Evolutionary conservation across 2,888 invertebrate genomes (phyloP).

Genomic region (Clivina fossor): DNA sequence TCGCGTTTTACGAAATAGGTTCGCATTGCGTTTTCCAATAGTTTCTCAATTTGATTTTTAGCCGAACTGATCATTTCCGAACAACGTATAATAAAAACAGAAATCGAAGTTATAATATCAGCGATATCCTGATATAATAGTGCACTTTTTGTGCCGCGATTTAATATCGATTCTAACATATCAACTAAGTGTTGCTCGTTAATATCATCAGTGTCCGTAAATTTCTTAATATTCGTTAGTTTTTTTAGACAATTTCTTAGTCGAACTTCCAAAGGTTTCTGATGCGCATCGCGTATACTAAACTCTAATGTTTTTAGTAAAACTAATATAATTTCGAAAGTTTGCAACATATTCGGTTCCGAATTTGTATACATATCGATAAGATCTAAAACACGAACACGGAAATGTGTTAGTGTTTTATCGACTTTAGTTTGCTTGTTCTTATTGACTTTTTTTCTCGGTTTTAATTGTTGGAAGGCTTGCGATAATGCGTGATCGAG

Average conservation of each 20-base stretch:
- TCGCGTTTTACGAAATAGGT: slow-evolving; percentile 66
- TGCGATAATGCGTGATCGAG: slow-evolving; percentile 69
- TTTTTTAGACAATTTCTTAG: slow-evolving; percentile 64
- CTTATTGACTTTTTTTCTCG: slow-evolving; percentile 51
- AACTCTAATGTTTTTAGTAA: slow-evolving; percentile 69
- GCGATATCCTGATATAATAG: slow-evolving; percentile 68
- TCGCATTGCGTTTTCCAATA: too few species aligned
- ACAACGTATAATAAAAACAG: slow-evolving; percentile 65
- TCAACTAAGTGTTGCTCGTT: slow-evolving; percentile 58
- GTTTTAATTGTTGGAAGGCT: slow-evolving; percentile 68
- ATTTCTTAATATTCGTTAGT: slow-evolving; percentile 63
- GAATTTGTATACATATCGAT: slow-evolving; percentile 73
- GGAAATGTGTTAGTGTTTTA: slow-evolving; percentile 69
- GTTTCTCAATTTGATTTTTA: too few species aligned
- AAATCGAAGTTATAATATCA: slow-evolving; percentile 64
- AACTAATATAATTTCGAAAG: slow-evolving; percentile 69
- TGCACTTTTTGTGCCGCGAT: slow-evolving; percentile 65
- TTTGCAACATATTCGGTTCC: slow-evolving; percentile 66
- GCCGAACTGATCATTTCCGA: slow-evolving; percentile 61
- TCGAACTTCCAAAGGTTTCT: slow-evolving; percentile 66
- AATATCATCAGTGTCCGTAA: slow-evolving; percentile 60
- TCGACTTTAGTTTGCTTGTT: slow-evolving; percentile 64
- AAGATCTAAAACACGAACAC: slow-evolving; percentile 73
- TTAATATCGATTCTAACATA: slow-evolving; percentile 60
- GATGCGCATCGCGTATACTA: slow-evolving; percentile 68